Base-by-base conservation (phyloP, 2,797 vertebrate genomes). In the Lepilemur septentrionalis region DNA sequence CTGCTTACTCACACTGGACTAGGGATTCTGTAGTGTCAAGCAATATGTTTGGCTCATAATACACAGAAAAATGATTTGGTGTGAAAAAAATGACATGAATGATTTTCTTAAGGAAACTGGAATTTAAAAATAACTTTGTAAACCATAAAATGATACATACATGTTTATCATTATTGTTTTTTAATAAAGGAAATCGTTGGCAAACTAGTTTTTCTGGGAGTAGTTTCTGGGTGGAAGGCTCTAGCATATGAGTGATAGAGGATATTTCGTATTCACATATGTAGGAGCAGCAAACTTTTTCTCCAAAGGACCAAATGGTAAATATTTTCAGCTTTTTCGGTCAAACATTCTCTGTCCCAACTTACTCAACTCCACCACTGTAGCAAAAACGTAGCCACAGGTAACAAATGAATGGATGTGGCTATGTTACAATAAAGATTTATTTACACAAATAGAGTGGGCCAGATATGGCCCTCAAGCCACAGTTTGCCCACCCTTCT, bases 401-500 rank as follows among this genome's bases (percentile, higher is more conserved):
- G 50, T 57, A 79, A 79, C 52, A 79, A 38, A 79, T 57, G 76
- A 79, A 57, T 57, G 23, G 2, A 14, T 57, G n/a, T 28, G n/a
- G 13, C n/a, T 57, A 15, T 25, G 52, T 57, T 79, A 79, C 13
- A 78, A 35, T 78, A 48, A 50, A 63, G 28, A 9, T 73, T 63
- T 75, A 63, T 50, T 63, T 57, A 57, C n/a, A 79, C 25, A 57
- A 38, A 55, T 25, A 78, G 22, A 78, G 22, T 35, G n/a, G n/a
- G 7, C n/a, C n/a, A 57, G 7, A 28, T 79, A 52, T 55, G 35
- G 14, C 52, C 14, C 35, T 57, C 2, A 28, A 14, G 52, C n/a
- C n/a, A 79, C 17, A 55, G n/a, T 38, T 25, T 57, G 22, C 50
- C 7, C n/a, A 25, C 4, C 1, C 0, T 0, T 38, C 4, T 22